Conservation (phyloP, 2,113 vertebrate species). For the Ptychochromis oligacanthus region DNA sequence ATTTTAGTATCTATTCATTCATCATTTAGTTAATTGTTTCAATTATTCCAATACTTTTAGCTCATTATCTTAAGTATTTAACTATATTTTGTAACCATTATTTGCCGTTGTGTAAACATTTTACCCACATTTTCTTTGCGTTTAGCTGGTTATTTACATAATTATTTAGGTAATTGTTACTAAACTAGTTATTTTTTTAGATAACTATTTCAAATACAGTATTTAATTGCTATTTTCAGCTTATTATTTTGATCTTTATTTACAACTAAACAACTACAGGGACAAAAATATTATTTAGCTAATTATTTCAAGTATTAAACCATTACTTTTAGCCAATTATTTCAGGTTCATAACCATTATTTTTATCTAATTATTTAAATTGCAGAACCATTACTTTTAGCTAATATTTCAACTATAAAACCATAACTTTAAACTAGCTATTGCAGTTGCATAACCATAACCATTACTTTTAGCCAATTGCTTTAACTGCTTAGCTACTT, state of each 20-base stretch:
- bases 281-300: neutral
- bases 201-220: too few relatives aligned
- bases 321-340: neutral
- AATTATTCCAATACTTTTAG: neutral
- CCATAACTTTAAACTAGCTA: neutral
- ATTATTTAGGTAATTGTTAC: too few relatives aligned
- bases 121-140: neutral
- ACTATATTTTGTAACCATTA: neutral
- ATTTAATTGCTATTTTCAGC: neutral
- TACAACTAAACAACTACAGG: neutral
- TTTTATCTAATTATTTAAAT: neutral
- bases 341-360: neutral
- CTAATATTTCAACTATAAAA: neutral
- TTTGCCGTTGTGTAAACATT: neutral
- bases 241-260: neutral
- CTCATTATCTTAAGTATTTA: neutral
- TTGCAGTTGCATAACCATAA: neutral
- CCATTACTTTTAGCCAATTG: neutral
- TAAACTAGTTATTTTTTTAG: too few relatives aligned
- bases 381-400: neutral
- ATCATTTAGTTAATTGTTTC: neutral
- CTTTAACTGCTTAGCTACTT: too few relatives aligned
- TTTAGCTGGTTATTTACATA: too few relatives aligned
- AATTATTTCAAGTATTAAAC: neutral
- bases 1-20: neutral